Percentiles rank a stretch among this genome's conserved stretches.
Conservation (phyloP, 1,140 invertebrate species). For the Globodera rostochiensis region DNA sequence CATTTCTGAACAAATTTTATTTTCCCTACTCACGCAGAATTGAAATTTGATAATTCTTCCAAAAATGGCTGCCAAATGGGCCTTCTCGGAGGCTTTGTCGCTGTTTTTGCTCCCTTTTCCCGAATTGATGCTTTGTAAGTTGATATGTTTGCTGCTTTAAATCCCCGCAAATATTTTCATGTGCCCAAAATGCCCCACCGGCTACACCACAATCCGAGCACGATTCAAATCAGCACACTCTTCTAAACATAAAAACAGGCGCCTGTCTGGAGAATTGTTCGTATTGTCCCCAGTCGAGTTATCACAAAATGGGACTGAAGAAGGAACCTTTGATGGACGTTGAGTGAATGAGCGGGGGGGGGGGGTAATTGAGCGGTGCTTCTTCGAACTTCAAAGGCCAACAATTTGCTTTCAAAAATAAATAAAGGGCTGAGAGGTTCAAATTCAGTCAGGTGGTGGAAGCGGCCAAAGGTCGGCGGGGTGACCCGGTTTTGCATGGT, state of each 20-base stretch:
- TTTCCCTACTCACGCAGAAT: background rate
- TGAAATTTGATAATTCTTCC: background rate
- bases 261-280: conserved; percentile 31
- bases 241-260: conserved; percentile 28
- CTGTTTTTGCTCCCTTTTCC: conserved; percentile 25
- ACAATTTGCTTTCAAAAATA: too few species aligned
- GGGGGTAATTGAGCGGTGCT: too few species aligned
- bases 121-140: conserved; percentile 14
- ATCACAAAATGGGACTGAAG: conserved; percentile 19
- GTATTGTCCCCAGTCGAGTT: conserved; percentile 26
- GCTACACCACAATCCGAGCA: conserved; percentile 15
- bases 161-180: background rate
- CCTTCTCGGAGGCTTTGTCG: conserved; percentile 16
- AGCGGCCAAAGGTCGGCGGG: conserved; percentile 18
- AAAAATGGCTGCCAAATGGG: conserved; percentile 13
- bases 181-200: conserved; percentile 16
- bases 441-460: conserved; percentile 19
- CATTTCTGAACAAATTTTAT: background rate
- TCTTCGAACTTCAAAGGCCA: too few species aligned
- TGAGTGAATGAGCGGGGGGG: background rate
- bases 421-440: background rate
- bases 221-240: conserved; percentile 23
- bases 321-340: conserved; percentile 29
- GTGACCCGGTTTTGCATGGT: conserved; percentile 31
- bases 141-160: background rate